Percentiles rank a stretch among this genome's conserved stretches.
Evolutionary conservation across 92 coral and sea anemone species (phyloP).

Genomic region (Actinostola sp.): DNA sequence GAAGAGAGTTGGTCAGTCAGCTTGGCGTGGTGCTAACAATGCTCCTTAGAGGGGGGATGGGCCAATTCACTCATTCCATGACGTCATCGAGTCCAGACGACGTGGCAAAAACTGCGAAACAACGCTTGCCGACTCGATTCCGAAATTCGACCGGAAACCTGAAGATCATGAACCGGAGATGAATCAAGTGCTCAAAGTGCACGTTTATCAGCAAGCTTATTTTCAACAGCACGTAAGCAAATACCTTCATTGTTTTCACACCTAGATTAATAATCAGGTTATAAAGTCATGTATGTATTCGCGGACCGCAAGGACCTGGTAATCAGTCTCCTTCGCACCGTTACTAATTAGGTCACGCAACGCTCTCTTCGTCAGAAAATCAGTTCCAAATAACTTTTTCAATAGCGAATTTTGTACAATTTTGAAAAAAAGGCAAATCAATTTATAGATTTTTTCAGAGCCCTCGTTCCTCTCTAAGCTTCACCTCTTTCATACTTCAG

Average conservation of each 20-base stretch:
- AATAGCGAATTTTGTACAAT: no score
- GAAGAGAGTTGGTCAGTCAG: slow-evolving; percentile 93
- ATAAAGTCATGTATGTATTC: slow-evolving; percentile 44
- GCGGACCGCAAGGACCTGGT: no score
- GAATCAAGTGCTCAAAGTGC: background rate
- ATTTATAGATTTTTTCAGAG: no score
- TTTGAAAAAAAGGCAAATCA: no score
- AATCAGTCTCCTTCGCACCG: no score
- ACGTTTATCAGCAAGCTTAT: background rate
- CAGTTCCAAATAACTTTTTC: no score
- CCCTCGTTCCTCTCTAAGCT: no score
- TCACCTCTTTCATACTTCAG: no score
- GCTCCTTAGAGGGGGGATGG: slow-evolving; percentile 96
- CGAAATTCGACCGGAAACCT: slow-evolving; percentile 64
- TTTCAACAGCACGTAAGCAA: background rate
- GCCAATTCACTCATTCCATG: slow-evolving; percentile 70
- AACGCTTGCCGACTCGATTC: slow-evolving; percentile 24
- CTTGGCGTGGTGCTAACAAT: slow-evolving; percentile 98
- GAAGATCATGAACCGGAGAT: slow-evolving; percentile 42
- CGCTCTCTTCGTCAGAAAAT: no score
- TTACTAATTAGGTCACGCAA: no score
- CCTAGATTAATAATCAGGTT: background rate
- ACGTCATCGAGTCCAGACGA: slow-evolving; percentile 85
- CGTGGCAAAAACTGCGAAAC: slow-evolving; percentile 77
- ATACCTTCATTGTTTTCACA: background rate